These are phyloP conservation scores for Drosophila equinoxialis DNA, from an alignment of 1,140 invertebrate species.

Conservation along the genomic window DNA sequence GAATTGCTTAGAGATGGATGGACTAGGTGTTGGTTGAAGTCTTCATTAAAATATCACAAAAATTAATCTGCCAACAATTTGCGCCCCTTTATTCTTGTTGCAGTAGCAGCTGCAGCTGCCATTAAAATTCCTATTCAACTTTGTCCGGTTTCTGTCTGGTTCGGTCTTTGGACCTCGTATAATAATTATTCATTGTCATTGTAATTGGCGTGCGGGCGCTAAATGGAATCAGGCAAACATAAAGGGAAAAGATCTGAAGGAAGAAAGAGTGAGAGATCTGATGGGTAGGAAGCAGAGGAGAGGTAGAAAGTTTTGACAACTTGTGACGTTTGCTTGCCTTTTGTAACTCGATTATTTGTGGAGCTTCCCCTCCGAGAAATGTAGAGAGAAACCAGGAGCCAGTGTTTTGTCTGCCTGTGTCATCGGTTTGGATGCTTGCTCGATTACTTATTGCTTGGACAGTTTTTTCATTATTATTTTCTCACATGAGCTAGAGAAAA, in stretches of 20 bases:
- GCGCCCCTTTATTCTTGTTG: conserved; percentile 17
- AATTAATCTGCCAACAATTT: conserved; percentile 54
- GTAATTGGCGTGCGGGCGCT: conserved; percentile 77
- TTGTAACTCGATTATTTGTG: conserved; percentile 66
- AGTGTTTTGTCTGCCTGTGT: not conserved
- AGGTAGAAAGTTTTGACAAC: conserved; percentile 31
- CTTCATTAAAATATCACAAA: conserved; percentile 67
- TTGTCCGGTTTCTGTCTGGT: conserved; percentile 16
- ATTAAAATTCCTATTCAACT: conserved; percentile 65
- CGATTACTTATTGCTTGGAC: conserved; percentile 49
- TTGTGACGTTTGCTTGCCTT: conserved; percentile 40
- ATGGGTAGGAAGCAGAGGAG: not conserved
- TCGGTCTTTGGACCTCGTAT: conserved; percentile 57
- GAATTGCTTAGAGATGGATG: conserved; percentile 1
- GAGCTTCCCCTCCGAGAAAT: not conserved
- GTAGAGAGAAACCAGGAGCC: not conserved
- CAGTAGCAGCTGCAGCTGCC: conserved; percentile 57
- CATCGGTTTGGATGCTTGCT: not conserved
- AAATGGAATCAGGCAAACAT: conserved; percentile 67
- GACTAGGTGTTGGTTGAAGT: conserved; percentile 16
- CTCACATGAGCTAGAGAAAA: conserved; percentile 33
- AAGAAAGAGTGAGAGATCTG: not conserved
- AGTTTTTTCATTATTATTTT: conserved; percentile 47
- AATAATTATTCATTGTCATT: conserved; percentile 82
- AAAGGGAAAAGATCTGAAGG: not conserved